phyloP scores from a whole-genome alignment of 2,888 invertebrate genomes.

The Acrocyrtus sp. region DNA sequence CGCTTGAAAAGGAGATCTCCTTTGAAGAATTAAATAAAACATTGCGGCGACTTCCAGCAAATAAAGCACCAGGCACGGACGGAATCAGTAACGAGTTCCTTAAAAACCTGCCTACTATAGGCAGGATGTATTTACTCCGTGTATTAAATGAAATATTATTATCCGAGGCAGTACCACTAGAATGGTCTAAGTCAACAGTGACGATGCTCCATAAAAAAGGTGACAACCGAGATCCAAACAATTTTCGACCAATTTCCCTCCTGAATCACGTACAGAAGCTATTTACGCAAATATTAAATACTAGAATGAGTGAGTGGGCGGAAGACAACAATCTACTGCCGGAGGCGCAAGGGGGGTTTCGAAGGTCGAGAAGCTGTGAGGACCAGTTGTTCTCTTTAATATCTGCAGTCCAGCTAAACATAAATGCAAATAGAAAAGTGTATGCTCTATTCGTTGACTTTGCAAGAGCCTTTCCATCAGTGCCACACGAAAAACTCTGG shows the following conservation, averaged over 20 bases:
- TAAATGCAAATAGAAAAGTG: neutral
- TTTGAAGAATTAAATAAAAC: too few relatives aligned
- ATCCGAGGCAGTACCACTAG: too few relatives aligned
- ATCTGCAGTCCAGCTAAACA: neutral
- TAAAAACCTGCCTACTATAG: neutral
- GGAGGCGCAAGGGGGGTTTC: slow-evolving; percentile 14
- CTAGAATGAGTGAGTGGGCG: slow-evolving; percentile 5
- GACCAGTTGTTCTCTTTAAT: slow-evolving; percentile 23
- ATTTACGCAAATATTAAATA: neutral
- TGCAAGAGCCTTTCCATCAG: slow-evolving; percentile 15
- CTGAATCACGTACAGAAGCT: slow-evolving; percentile 4
- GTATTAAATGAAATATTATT: too few relatives aligned
- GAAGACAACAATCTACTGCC: neutral
- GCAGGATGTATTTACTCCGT: too few relatives aligned
- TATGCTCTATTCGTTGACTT: slow-evolving; percentile 24
- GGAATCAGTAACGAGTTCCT: neutral
- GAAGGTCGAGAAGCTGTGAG: slow-evolving; percentile 11
- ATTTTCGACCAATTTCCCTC: slow-evolving; percentile 19
- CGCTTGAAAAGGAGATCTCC: too few relatives aligned
- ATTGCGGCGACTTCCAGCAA: too few relatives aligned
- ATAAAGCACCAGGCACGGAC: neutral
- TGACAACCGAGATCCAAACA: neutral
- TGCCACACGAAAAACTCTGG: slow-evolving; percentile 6
- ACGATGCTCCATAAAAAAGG: slow-evolving; percentile 15
- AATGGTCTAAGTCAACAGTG: neutral